Conservation (phyloP, 2,113 vertebrate species). For the Gnathonemus echidnorhynchus region DNA sequence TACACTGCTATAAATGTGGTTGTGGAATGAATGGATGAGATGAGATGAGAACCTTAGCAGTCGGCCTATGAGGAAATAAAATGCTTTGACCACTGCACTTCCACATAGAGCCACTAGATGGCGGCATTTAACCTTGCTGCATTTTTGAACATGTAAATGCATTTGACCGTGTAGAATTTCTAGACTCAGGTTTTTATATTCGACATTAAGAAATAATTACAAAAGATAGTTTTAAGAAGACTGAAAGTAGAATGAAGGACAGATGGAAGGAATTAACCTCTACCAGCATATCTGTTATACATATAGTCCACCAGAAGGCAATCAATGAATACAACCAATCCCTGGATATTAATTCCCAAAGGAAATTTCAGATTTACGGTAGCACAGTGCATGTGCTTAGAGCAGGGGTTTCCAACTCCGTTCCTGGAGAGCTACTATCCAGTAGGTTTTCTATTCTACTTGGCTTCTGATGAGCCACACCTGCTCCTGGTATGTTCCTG, state of each 20-base stretch:
- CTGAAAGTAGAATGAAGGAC: neutral
- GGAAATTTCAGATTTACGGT: neutral
- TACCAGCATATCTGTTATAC: neutral
- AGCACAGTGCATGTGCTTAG: neutral
- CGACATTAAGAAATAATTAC: neutral
- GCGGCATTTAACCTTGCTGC: slow-evolving; percentile 35
- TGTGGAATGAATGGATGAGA: neutral
- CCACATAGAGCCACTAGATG: slow-evolving; percentile 35
- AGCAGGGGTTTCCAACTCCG: neutral
- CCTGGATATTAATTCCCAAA: neutral
- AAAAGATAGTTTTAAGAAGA: neutral
- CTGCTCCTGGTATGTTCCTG: no score
- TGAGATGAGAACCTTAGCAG: neutral
- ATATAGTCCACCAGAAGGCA: neutral
- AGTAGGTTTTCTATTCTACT: no score
- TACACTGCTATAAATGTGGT: neutral
- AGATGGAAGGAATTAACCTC: neutral
- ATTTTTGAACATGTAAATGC: neutral
- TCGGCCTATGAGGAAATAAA: neutral
- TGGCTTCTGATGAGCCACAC: no score
- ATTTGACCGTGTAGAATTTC: neutral
- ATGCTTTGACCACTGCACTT: neutral
- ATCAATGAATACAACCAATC: neutral
- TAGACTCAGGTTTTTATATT: neutral
- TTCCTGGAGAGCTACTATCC: no score